A percentile compares a stretch with the other conserved stretches of the same genome.
These are phyloP conservation scores for Dicerorhinus sumatrensis DNA, from an alignment of 2,113 vertebrate species.

Conservation along the genomic window DNA sequence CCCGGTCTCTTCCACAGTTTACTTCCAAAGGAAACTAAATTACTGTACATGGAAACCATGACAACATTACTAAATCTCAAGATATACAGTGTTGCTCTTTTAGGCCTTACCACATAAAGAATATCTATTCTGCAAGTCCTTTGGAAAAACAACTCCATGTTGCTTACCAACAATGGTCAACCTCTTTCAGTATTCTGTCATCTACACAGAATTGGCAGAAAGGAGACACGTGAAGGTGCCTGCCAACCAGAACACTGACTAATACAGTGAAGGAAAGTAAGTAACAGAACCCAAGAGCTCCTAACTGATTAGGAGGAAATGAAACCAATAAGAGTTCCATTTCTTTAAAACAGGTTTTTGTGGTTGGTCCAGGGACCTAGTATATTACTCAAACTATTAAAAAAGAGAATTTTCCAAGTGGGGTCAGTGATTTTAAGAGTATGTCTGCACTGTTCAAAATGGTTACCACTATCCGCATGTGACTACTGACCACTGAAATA, in stretches of 20 bases:
- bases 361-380: neutral
- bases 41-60: neutral
- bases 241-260: neutral
- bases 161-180: neutral
- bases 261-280: neutral
- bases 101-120: neutral
- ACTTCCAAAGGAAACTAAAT: conserved; percentile 2
- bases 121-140: neutral
- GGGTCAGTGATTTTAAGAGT: conserved; percentile 8
- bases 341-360: neutral
- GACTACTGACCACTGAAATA: neutral
- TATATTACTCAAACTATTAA: neutral
- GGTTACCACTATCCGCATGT: neutral
- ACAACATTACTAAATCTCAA: neutral
- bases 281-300: neutral
- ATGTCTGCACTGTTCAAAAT: neutral
- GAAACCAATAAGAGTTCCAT: neutral
- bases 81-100: neutral
- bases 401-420: neutral
- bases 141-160: neutral
- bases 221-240: neutral
- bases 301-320: neutral
- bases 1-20: neutral
- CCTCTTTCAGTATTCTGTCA: neutral
- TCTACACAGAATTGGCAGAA: neutral